Evolutionary conservation across 2,113 vertebrate genomes (phyloP).

Genomic region (Platysteira castanea): DNA sequence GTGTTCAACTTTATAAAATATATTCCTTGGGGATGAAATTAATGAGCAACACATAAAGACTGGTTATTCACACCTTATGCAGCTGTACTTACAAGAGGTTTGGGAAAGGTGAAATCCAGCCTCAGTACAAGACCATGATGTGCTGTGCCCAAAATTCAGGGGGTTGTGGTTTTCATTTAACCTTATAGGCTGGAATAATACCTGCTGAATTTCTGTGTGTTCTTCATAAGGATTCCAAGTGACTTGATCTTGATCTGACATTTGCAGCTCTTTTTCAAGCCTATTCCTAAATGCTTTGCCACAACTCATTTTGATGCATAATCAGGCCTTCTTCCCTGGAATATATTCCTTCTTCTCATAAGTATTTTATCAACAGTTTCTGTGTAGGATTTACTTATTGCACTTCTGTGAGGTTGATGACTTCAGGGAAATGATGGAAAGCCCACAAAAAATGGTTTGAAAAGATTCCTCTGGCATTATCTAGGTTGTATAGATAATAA

Average conservation of each 20-base stretch:
- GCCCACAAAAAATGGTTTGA: not conserved
- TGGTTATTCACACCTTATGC: conserved; percentile 29
- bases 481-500: not conserved
- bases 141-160: not conserved
- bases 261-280: not conserved
- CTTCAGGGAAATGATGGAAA: not conserved
- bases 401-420: not conserved
- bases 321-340: not conserved
- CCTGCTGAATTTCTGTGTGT: not conserved
- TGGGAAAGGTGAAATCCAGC: conserved; percentile 13
- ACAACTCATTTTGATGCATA: not conserved
- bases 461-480: not conserved
- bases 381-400: not conserved
- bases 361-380: not conserved
- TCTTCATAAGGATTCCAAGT: not conserved
- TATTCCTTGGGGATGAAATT: conserved; percentile 27
- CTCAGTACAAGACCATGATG: not conserved
- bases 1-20: not conserved
- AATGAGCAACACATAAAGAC: conserved; percentile 3
- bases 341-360: not conserved
- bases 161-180: not conserved
- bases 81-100: not conserved
- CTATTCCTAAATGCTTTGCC: not conserved
- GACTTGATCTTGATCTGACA: not conserved
- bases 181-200: not conserved